Evolutionary conservation across 2,888 invertebrate genomes (phyloP).

Genomic region (Erebia ligea): DNA sequence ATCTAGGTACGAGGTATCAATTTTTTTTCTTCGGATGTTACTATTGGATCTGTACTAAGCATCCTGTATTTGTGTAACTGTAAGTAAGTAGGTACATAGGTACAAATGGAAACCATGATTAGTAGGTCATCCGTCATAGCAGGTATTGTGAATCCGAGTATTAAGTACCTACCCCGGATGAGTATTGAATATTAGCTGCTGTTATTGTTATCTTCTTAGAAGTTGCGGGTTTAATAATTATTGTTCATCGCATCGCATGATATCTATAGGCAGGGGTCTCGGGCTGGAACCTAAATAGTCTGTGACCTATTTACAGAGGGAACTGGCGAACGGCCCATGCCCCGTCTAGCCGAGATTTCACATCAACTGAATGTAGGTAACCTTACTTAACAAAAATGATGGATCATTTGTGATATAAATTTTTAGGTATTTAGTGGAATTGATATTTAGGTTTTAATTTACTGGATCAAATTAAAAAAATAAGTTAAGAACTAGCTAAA

Average conservation of each 20-base stretch:
- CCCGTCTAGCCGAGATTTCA: slow-evolving; percentile 54
- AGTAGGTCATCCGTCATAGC: no score
- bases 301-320: slow-evolving; percentile 77
- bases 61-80: no score
- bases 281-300: slow-evolving; percentile 65
- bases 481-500: no score
- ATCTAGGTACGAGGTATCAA: no score
- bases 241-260: slow-evolving; percentile 74
- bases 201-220: background rate
- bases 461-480: no score
- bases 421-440: no score
- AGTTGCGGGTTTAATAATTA: slow-evolving; percentile 56
- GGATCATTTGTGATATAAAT: background rate
- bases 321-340: slow-evolving; percentile 61
- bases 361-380: slow-evolving; percentile 44
- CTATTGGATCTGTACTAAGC: no score
- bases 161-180: background rate
- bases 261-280: slow-evolving; percentile 51
- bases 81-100: no score
- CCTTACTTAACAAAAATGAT: slow-evolving; percentile 43
- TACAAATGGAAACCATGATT: no score
- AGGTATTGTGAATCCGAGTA: background rate
- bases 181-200: background rate
- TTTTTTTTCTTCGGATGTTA: no score
- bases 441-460: no score